Percentiles rank a stretch among this genome's conserved stretches.
These are phyloP conservation scores for Coelopa pilipes DNA, from an alignment of 2,888 invertebrate genomes.

Conservation along the genomic window DNA sequence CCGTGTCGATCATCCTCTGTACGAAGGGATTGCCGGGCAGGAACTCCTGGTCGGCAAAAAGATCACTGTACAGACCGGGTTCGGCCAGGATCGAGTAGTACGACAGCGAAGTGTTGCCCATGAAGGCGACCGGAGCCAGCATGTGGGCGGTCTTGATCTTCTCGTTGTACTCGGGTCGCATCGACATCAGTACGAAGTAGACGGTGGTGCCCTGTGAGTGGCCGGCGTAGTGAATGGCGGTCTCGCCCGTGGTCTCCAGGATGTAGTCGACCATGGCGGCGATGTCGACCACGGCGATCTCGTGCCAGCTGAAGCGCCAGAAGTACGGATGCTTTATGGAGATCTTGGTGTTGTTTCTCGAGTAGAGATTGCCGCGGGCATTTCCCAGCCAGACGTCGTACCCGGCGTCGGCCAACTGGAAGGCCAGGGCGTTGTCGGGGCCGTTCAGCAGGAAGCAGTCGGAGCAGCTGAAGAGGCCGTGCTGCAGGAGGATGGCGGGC, in stretches of 20 bases:
- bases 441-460: conserved; percentile 45
- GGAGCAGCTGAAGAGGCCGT: conserved; percentile 47
- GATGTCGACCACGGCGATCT: conserved; percentile 77
- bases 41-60: conserved; percentile 68
- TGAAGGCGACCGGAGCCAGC: conserved; percentile 54
- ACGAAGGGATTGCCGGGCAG: conserved; percentile 69
- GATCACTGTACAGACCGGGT: conserved; percentile 28
- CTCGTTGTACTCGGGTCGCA: conserved; percentile 47
- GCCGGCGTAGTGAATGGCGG: conserved; percentile 49
- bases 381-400: conserved; percentile 57
- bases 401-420: conserved; percentile 50
- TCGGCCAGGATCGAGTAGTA: conserved; percentile 48
- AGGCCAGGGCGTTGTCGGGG: conserved; percentile 41
- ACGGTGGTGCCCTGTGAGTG: conserved; percentile 55
- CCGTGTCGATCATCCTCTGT: conserved; percentile 31
- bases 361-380: conserved; percentile 52
- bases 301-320: conserved; percentile 77
- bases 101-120: conserved; percentile 64
- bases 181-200: conserved; percentile 41
- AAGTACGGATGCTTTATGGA: conserved; percentile 39
- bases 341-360: conserved; percentile 47
- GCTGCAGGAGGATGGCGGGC: conserved; percentile 68
- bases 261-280: conserved; percentile 52
- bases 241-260: conserved; percentile 40
- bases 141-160: conserved; percentile 49